These are phyloP conservation scores for Bellardia pandia DNA, from an alignment of 2,888 invertebrate genomes.

Conservation along the genomic window DNA sequence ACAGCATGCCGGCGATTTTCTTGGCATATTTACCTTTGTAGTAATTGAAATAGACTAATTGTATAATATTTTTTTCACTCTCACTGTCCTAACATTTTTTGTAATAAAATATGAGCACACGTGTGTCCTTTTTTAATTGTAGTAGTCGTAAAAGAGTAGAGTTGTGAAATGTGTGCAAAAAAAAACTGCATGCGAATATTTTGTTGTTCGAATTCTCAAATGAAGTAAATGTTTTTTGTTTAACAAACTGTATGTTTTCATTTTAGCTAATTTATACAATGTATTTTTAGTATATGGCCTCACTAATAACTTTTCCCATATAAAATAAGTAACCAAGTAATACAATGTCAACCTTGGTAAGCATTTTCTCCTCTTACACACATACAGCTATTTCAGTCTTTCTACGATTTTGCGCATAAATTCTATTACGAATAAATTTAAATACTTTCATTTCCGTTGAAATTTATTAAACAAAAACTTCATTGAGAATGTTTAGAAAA, in stretches of 20 bases:
- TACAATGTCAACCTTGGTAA: constrained; percentile 8
- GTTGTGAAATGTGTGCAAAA: too few relatives aligned
- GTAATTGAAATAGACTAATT: too few relatives aligned
- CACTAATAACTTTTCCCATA: neutral
- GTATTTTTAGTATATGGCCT: constrained; percentile 2
- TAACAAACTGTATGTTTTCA: neutral
- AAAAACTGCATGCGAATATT: too few relatives aligned
- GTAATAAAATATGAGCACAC: too few relatives aligned
- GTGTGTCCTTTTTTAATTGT: too few relatives aligned
- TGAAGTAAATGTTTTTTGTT: too few relatives aligned
- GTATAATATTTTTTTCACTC: too few relatives aligned
- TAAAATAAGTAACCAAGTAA: neutral
- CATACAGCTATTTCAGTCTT: constrained; percentile 13
- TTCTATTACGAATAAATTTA: constrained; percentile 57
- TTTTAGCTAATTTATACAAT: neutral
- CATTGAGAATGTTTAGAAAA: constrained; percentile 41
- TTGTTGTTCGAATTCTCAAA: too few relatives aligned
- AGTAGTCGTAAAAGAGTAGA: too few relatives aligned
- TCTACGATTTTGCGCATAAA: constrained; percentile 23
- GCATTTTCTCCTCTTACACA: neutral
- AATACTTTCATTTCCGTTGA: constrained; percentile 67
- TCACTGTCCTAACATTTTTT: too few relatives aligned
- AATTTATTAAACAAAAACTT: constrained; percentile 37
- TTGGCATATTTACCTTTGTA: too few relatives aligned
- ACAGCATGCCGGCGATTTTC: too few relatives aligned